Conservation (phyloP, 2,113 vertebrate genomes). For the Pan paniscus region DNA sequence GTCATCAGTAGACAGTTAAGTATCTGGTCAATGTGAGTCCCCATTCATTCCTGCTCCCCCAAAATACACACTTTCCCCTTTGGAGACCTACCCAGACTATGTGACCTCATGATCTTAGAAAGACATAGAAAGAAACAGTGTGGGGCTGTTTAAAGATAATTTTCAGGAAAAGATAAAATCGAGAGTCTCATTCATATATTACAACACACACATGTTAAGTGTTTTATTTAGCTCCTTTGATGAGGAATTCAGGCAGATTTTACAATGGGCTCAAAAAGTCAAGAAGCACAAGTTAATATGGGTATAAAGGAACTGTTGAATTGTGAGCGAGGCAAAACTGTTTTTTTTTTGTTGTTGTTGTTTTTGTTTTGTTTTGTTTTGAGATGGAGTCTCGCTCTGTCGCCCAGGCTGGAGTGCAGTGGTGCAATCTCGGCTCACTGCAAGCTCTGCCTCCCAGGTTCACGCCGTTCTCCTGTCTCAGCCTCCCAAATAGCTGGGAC, state of each 20-base stretch:
- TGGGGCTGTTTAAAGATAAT: neutral
- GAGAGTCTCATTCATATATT: neutral
- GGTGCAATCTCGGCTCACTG: too few species aligned
- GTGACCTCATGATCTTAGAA: neutral
- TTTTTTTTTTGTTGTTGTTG: neutral
- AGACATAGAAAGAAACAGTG: neutral
- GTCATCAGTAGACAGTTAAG: neutral
- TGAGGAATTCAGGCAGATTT: neutral
- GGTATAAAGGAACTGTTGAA: neutral
- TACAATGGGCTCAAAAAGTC: neutral
- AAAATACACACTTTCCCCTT: neutral
- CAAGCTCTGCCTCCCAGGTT: too few species aligned
- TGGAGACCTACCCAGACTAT: neutral
- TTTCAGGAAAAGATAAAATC: neutral
- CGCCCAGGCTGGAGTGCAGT: too few species aligned
- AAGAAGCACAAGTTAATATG: neutral
- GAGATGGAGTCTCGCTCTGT: too few species aligned
- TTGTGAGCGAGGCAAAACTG: neutral
- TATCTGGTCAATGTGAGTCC: neutral
- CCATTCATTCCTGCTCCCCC: neutral
- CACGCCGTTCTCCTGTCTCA: too few species aligned
- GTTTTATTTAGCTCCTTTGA: neutral
- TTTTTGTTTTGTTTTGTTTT: too few species aligned
- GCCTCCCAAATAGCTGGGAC: too few species aligned
- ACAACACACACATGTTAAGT: neutral